A percentile compares a stretch with the other conserved stretches of the same genome.
phyloP scores from a whole-genome alignment of 2,113 vertebrate species.

The Chaetodon auriga region DNA sequence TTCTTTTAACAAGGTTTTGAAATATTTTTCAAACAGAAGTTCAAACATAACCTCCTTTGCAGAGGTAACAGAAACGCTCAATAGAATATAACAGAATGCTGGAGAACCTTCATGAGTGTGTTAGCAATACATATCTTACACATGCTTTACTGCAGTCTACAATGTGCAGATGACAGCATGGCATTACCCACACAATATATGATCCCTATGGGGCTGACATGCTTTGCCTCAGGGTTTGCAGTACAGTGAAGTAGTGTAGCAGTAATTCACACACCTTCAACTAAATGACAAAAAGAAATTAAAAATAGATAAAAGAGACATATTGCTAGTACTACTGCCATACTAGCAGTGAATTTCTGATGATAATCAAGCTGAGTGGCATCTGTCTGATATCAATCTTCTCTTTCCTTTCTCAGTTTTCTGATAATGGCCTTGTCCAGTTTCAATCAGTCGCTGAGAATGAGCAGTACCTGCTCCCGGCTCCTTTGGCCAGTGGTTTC shows the following conservation, averaged over 20 bases:
- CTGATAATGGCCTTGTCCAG: slow-evolving; percentile 87
- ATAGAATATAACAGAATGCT: background rate
- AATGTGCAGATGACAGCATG: background rate
- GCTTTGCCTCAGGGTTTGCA: background rate
- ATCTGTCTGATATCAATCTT: background rate
- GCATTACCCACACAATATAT: background rate
- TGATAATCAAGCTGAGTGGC: background rate
- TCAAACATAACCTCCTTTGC: background rate
- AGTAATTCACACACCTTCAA: background rate
- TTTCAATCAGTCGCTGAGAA: slow-evolving; percentile 83
- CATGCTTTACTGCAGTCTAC: background rate
- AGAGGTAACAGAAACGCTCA: background rate
- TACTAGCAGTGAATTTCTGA: background rate
- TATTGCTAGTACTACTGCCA: background rate
- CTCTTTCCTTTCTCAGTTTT: slow-evolving; percentile 79
- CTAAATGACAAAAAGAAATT: background rate
- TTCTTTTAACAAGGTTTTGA: background rate
- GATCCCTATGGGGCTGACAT: background rate
- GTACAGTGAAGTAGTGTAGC: background rate
- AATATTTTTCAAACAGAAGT: too few species aligned
- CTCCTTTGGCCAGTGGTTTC: slow-evolving; percentile 79
- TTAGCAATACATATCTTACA: background rate
- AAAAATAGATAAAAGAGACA: background rate
- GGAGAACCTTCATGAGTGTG: background rate
- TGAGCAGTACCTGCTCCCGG: slow-evolving; percentile 82